These are phyloP conservation scores for Margarornis squamiger DNA, from an alignment of 2,797 vertebrate genomes.

Conservation along the genomic window DNA sequence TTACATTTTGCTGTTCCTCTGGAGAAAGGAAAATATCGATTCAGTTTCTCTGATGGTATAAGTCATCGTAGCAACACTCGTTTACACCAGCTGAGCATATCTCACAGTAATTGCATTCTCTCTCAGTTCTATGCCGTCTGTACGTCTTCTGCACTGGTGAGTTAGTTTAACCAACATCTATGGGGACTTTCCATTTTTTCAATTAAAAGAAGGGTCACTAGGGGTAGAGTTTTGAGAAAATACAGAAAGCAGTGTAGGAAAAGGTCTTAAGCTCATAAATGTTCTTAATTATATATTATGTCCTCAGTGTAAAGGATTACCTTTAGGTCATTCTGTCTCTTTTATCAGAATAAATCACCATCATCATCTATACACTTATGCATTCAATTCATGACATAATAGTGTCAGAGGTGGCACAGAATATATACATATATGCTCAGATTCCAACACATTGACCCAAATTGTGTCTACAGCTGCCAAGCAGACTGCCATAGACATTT, in stretches of 20 bases:
- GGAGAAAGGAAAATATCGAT: neutral
- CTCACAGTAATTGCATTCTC: neutral
- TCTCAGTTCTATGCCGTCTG: neutral
- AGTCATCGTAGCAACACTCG: neutral
- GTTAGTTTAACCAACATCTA: conserved; percentile 14
- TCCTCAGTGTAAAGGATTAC: conserved; percentile 53
- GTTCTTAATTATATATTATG: conserved; percentile 52
- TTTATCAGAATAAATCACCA: conserved; percentile 69
- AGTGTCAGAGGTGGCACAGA: conserved; percentile 66
- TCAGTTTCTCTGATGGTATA: neutral
- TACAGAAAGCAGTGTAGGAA: conserved; percentile 39
- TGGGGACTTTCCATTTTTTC: conserved; percentile 34
- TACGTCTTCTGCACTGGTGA: neutral
- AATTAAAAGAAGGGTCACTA: conserved; percentile 51
- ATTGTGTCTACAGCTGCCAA: conserved; percentile 61
- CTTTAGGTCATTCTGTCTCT: conserved; percentile 45
- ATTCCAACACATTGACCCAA: conserved; percentile 66
- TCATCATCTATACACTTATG: conserved; percentile 59
- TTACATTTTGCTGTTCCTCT: neutral
- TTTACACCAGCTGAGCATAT: neutral
- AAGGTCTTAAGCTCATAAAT: conserved; percentile 50
- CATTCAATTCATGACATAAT: conserved; percentile 60
- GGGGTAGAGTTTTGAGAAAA: conserved; percentile 62
- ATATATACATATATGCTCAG: conserved; percentile 63
- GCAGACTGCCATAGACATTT: conserved; percentile 55